Evolutionary conservation across 2,113 vertebrate genomes (phyloP), one percentile per base, ranked within the genome.

Genomic region (Lagopus leucura): DNA sequence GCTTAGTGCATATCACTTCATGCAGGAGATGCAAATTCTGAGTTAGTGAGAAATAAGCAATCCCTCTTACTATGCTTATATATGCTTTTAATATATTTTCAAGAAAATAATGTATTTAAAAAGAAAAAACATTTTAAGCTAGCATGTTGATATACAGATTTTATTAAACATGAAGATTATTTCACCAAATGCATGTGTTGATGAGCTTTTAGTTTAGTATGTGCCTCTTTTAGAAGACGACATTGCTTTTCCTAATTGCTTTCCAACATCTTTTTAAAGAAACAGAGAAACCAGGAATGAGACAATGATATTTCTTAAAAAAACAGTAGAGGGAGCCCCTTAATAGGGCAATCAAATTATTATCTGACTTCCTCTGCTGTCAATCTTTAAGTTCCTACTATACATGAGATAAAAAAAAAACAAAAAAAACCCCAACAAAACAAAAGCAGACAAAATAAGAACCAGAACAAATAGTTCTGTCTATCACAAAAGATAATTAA

Each of bases 241-340:
- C 12, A 30, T 22, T 64, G 25, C n/a, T 10, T 15, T 63, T 45
- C 71, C 27, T 65, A 42, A 77, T 47, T 78, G 52, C 52, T 95
- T 94, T 71, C 25, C 36, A 85, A 36, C 1, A 0, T 19, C 21
- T 36, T 13, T 80, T 77, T 61, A 36, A 92, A 82, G n/a, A 24
- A 92, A 74, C 8, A 55, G 6, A 24, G 21, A 80, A 60, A 36
- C 1, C 10, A 42, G 25, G 3, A n/a, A 50, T 0, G 4, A 54
- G 19, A 32, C 47, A 38, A 57, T 57, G 83, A 27, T 38, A 89
- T 93, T 90, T 94, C 76, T 90, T 48, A 72, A 70, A 1, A 25
- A 60, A 28, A 72, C 97, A 93, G 93, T 11, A 97, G 97, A 96
- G 96, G 94, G 67, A 84, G 86, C 92, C 63, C 92, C 66, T 72